phyloP scores from a whole-genome alignment of 1,140 invertebrate species.

The Atta colombica region DNA sequence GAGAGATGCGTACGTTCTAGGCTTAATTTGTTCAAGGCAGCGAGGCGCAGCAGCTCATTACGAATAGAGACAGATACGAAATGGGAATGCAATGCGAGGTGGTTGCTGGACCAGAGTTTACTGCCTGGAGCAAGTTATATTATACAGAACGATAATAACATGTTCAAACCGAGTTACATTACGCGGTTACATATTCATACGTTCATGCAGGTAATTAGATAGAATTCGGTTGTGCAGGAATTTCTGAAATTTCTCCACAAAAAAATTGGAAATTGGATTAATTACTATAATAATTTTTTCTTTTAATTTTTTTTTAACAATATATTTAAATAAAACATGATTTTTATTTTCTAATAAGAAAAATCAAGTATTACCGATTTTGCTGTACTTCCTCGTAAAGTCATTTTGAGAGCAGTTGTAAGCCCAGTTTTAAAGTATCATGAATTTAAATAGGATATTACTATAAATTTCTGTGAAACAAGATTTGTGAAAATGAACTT shows the following conservation, averaged over 20 bases:
- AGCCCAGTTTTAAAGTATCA: neutral
- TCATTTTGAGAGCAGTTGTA: neutral
- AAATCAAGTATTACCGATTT: neutral
- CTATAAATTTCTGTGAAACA: neutral
- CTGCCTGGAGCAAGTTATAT: constrained; percentile 34
- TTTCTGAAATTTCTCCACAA: neutral
- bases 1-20: neutral
- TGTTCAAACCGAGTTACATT: constrained; percentile 8
- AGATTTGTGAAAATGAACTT: constrained; percentile 17
- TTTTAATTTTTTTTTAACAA: neutral
- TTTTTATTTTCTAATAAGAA: neutral
- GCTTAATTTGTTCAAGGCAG: constrained; percentile 59
- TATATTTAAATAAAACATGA: neutral
- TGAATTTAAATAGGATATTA: constrained; percentile 37
- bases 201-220: neutral
- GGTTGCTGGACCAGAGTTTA: constrained; percentile 33
- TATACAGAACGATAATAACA: constrained; percentile 52
- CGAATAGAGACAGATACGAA: constrained; percentile 34
- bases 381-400: neutral
- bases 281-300: neutral
- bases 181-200: constrained; percentile 5
- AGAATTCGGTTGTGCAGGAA: neutral
- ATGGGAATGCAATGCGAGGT: neutral
- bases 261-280: neutral
- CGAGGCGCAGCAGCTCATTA: constrained; percentile 35